phyloP scores from a whole-genome alignment of 2,113 vertebrate species.

The Macquaria ambigua region DNA sequence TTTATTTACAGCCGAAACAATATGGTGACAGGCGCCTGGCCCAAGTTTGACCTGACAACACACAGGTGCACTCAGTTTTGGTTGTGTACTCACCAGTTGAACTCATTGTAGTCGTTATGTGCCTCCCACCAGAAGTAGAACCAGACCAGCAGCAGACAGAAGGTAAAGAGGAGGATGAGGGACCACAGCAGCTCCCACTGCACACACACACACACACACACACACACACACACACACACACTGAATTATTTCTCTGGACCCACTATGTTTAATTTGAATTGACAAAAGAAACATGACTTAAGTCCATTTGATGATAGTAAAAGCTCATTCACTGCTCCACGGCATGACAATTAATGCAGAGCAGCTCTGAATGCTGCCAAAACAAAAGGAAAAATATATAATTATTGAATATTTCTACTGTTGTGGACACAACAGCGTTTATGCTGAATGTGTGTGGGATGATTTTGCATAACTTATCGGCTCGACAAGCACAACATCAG shows the following conservation, averaged over 20 bases:
- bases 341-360: neutral
- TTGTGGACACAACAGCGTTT: neutral
- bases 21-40: neutral
- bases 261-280: neutral
- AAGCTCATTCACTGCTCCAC: neutral
- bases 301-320: neutral
- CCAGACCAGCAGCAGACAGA: constrained; percentile 93
- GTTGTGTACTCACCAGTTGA: constrained; percentile 94
- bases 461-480: neutral
- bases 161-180: constrained; percentile 91
- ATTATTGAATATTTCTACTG: neutral
- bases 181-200: constrained; percentile 99
- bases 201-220: neutral
- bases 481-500: constrained; percentile 3
- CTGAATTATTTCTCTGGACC: neutral
- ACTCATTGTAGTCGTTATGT: constrained; percentile 96
- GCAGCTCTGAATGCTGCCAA: neutral
- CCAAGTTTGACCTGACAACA: neutral
- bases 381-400: neutral
- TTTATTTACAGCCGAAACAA: constrained; percentile 40
- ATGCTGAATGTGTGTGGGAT: neutral
- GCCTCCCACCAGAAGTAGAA: constrained; percentile 99
- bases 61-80: neutral
- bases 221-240: neutral
- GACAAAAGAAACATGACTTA: neutral